Conservation (phyloP, 2,797 vertebrate genomes). For the Eleutherodactylus coqui region DNA sequence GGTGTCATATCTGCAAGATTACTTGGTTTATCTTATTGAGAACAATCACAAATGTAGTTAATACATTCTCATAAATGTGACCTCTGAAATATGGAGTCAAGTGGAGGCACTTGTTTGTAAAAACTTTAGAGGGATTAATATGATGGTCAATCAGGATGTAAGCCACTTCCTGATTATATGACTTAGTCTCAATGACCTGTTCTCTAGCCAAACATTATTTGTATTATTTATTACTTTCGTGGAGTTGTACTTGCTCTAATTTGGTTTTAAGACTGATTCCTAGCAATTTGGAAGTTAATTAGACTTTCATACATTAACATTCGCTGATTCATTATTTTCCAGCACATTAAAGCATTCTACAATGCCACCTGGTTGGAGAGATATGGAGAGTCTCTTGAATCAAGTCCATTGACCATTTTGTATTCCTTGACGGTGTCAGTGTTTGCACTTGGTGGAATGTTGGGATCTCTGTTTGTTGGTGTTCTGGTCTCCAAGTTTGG, state of each 20-base stretch:
- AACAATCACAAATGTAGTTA: no score
- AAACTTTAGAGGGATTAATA: neutral
- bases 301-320: neutral
- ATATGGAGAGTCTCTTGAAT: constrained; percentile 70
- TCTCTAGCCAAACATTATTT: neutral
- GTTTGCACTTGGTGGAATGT: constrained; percentile 87
- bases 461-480: constrained; percentile 83
- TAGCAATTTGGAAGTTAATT: neutral
- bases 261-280: neutral
- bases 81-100: neutral
- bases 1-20: no score
- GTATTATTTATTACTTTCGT: neutral
- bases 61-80: neutral
- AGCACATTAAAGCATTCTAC: constrained; percentile 92
- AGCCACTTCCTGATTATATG: neutral
- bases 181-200: neutral
- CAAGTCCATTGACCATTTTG: constrained; percentile 76
- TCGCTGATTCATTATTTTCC: constrained; percentile 39
- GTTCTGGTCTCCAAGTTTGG: constrained; percentile 82
- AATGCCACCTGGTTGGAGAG: constrained; percentile 78
- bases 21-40: no score
- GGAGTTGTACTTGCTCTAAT: neutral
- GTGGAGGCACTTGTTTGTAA: neutral
- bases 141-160: neutral
- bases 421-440: constrained; percentile 88